These are phyloP conservation scores for Radopholus similis DNA, from an alignment of 1,140 invertebrate genomes.

Conservation along the genomic window DNA sequence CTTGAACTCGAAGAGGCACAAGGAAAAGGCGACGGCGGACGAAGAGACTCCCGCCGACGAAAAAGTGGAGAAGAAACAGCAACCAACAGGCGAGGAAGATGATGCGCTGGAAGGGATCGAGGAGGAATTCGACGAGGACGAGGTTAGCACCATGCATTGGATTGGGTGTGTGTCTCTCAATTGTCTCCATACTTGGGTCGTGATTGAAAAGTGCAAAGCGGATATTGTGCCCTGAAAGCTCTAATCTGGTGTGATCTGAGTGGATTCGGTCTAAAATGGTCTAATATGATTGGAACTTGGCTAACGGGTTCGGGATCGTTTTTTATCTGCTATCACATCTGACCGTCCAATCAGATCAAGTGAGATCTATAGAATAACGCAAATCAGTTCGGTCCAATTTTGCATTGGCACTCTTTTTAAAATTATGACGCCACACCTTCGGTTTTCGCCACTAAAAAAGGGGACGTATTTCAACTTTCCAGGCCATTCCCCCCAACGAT, in stretches of 20 bases:
- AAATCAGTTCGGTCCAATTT: not conserved
- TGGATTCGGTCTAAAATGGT: too few species aligned
- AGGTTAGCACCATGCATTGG: too few species aligned
- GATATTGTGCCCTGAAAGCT: too few species aligned
- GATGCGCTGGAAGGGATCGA: not conserved
- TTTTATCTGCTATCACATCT: not conserved
- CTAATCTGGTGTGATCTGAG: too few species aligned
- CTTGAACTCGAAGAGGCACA: constrained; percentile 86
- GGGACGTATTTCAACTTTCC: constrained; percentile 62
- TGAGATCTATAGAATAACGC: constrained; percentile 4
- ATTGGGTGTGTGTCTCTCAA: too few species aligned
- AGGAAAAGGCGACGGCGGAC: constrained; percentile 62
- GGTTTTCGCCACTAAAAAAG: not conserved
- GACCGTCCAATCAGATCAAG: not conserved
- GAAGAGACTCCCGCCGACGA: constrained; percentile 2
- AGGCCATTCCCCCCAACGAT: constrained; percentile 69
- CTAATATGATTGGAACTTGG: too few species aligned
- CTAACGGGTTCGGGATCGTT: too few species aligned
- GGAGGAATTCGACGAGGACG: not conserved
- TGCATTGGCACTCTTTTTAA: not conserved
- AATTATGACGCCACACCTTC: constrained; percentile 41
- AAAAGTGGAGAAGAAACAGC: not conserved
- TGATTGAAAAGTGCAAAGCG: too few species aligned
- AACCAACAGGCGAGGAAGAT: not conserved
- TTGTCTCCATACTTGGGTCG: too few species aligned